phyloP scores from a whole-genome alignment of 2,888 invertebrate species.

The Ophioninae sp. region DNA sequence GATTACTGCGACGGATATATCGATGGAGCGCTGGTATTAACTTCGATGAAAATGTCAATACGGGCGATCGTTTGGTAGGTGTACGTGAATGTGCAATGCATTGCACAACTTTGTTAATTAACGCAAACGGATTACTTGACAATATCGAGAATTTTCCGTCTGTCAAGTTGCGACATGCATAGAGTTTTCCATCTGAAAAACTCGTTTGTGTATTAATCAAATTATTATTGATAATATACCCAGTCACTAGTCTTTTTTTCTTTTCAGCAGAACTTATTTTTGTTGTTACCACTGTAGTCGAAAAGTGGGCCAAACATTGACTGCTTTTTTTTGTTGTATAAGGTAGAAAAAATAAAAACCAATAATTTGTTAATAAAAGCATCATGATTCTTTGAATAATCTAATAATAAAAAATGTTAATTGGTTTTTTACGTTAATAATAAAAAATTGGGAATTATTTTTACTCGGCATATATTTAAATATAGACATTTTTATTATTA shows the following conservation, averaged over 20 bases:
- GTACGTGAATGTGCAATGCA: constrained; percentile 19
- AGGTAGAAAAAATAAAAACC: no score
- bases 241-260: background rate
- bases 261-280: no score
- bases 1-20: constrained; percentile 60
- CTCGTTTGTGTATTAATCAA: background rate
- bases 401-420: no score
- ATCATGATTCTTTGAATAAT: no score
- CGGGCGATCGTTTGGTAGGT: constrained; percentile 20
- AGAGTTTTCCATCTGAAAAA: background rate
- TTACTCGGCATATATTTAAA: no score
- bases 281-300: no score
- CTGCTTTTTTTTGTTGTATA: no score
- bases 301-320: no score
- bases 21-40: constrained; percentile 47
- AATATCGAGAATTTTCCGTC: constrained; percentile 19
- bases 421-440: no score
- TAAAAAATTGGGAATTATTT: no score
- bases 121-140: constrained; percentile 18
- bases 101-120: constrained; percentile 36
- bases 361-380: no score
- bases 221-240: background rate
- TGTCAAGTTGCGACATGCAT: background rate
- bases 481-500: no score
- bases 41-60: constrained; percentile 57